These are phyloP conservation scores for Muntiacus muntjak DNA, from an alignment of 2,113 vertebrate species.

Conservation along the genomic window DNA sequence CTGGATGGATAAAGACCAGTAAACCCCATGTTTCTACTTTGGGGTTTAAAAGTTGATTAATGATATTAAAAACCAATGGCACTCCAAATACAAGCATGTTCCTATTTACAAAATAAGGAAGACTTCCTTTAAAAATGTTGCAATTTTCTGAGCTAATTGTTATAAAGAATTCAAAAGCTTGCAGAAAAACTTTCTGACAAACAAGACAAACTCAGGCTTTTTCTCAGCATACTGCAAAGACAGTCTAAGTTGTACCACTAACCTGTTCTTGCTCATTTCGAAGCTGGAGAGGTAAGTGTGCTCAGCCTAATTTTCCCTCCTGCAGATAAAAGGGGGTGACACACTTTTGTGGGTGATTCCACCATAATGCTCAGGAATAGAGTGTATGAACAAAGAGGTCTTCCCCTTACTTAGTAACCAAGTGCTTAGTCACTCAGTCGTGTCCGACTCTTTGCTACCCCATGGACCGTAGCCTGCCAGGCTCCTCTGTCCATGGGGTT, in stretches of 20 bases:
- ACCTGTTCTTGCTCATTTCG: not conserved
- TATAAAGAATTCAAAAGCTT: not conserved
- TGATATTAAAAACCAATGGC: not conserved
- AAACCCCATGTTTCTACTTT: not conserved
- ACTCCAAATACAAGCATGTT: not conserved
- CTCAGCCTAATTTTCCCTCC: not conserved
- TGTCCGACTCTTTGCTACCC: not conserved
- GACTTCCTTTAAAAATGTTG: not conserved
- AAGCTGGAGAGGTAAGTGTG: not conserved
- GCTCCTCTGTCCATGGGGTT: not conserved
- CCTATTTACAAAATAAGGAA: not conserved
- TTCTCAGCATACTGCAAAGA: not conserved
- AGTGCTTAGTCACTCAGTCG: not conserved
- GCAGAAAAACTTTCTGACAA: not conserved
- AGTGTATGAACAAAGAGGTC: not conserved
- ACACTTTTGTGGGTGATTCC: not conserved
- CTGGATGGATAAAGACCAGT: not conserved
- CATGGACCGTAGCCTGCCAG: not conserved
- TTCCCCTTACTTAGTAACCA: not conserved
- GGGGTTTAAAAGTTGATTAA: not conserved
- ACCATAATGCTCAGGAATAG: not conserved
- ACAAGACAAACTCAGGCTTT: not conserved
- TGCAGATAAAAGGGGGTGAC: not conserved
- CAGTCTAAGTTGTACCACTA: not conserved
- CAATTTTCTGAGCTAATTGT: conserved; percentile 2